Conservation (phyloP, 2,888 invertebrate genomes). For the Rotaria sp. region DNA sequence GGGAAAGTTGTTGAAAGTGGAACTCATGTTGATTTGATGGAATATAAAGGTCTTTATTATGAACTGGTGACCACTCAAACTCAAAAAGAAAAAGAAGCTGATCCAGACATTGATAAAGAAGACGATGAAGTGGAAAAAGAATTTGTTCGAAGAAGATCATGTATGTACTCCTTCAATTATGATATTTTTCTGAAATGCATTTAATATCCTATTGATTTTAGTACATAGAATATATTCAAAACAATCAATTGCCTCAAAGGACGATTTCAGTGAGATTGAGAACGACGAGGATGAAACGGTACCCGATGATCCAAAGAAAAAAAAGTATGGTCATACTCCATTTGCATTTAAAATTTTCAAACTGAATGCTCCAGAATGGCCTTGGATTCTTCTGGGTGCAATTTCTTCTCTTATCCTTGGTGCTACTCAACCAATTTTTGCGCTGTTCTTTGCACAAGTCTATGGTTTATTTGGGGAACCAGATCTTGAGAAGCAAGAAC, state of each 20-base stretch:
- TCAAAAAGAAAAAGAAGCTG: conserved; percentile 40
- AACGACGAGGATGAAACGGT: neutral
- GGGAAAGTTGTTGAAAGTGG: conserved; percentile 37
- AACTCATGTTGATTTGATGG: neutral
- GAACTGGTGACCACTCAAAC: neutral
- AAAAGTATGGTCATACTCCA: neutral
- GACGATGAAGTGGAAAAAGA: neutral
- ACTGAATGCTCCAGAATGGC: neutral
- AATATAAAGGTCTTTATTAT: neutral
- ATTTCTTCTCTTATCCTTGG: neutral
- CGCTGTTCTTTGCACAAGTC: neutral
- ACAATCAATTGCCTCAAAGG: neutral
- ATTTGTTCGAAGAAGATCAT: neutral
- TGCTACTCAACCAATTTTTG: neutral
- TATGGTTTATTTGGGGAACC: neutral
- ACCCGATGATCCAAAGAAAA: neutral
- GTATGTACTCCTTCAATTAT: neutral
- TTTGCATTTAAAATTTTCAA: neutral
- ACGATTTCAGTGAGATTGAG: neutral
- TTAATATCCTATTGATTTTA: neutral
- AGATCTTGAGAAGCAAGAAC: neutral
- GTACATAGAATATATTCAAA: neutral
- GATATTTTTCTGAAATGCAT: too few species aligned
- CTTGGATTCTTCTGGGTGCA: neutral
- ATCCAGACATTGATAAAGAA: conserved; percentile 6